Evolutionary conservation across 2,113 vertebrate species (phyloP), one percentile per base, ranked within the genome.

Genomic region (Erythrolamprus reginae): DNA sequence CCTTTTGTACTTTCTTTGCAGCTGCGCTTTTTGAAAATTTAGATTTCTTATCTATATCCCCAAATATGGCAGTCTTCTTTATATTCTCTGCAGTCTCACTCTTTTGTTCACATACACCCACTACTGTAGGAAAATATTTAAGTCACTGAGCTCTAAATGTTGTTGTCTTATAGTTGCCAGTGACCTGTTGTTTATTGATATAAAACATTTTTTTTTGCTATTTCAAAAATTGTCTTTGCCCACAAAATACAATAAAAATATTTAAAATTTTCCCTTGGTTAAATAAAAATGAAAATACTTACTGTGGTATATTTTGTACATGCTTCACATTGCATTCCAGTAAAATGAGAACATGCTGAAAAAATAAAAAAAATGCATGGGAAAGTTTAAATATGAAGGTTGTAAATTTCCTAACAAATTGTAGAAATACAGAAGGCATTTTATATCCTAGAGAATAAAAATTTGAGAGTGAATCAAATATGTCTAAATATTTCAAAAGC

Each of bases 221-320:
- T 53, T 26, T 5, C 47, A 17, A 38, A 53, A 19, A 10, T 4
- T 77, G 10, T 26, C 19, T 12, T 9, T 42, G n/a, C 28, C 4
- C 23, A 90, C 13, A 13, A 52, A 0, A 3, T 65, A 87, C 42
- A 56, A 1, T 47, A 70, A 2, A 2, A 61, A 61, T 61, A 28
- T 7, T 19, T 10, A 5, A 48, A 84, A 83, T 26, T 77, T 58
- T 77, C 3, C 15, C 21, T 15, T 3, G 47, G 50, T 70, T 12
- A 19, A 17, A 84, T 33, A 92, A 90, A 90, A 5, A 24, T 6
- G 1, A 0, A 61, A 87, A 82, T 90, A 88, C 96, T 96, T 94
- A 97, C 96, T 88, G 89, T 90, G 84, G 96, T 95, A 86, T 96
- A 96, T 90, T 53, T 95, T 10, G 96, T 89, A 89, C 96, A 97